A percentile compares a stretch with the other conserved stretches of the same genome.
Evolutionary conservation across 2,113 vertebrate genomes (phyloP).

Genomic region (Aegotheles bennettii): DNA sequence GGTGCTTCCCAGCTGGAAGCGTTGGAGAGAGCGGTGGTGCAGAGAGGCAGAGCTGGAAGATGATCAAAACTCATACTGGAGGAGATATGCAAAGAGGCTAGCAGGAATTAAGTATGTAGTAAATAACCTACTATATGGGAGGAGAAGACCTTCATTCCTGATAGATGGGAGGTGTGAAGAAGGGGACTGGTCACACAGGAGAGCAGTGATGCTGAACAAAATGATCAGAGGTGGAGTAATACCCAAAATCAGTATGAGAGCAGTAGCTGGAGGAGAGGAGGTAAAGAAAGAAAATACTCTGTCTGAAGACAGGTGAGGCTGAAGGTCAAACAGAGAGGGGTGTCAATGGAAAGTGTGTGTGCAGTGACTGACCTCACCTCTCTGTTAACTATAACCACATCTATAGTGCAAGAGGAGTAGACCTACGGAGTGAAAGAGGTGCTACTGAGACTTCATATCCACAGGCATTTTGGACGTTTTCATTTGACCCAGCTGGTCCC

Average conservation of each 20-base stretch:
- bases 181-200: not conserved
- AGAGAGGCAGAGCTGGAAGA: not conserved
- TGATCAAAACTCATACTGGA: not conserved
- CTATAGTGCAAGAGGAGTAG: not conserved
- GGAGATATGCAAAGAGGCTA: not conserved
- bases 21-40: not conserved
- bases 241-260: not conserved
- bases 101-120: not conserved
- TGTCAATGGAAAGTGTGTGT: not conserved
- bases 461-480: not conserved
- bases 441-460: not conserved
- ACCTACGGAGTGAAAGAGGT: not conserved
- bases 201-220: not conserved
- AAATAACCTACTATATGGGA: not conserved
- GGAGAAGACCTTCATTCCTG: not conserved
- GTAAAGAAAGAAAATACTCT: not conserved
- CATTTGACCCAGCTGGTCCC: not conserved
- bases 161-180: not conserved
- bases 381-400: not conserved
- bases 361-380: not conserved
- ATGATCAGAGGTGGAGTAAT: not conserved
- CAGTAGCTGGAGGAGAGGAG: not conserved
- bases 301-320: not conserved
- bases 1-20: not conserved
- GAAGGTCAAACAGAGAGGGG: not conserved